Conservation (phyloP, 2,797 vertebrate genomes). For the Scyliorhinus canicula region DNA sequence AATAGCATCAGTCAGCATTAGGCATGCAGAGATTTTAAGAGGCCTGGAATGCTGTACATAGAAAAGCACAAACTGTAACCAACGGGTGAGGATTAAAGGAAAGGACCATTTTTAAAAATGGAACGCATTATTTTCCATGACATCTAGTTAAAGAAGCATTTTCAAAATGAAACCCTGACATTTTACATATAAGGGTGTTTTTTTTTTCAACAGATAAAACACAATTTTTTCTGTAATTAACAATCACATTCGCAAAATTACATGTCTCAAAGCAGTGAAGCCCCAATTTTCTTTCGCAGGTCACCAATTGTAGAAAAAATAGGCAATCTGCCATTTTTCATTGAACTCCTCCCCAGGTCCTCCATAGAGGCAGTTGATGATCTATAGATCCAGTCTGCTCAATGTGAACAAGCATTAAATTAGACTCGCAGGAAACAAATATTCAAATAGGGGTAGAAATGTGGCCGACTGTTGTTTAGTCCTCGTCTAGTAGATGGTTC, state of each 20-base stretch:
- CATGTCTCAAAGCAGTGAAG: not conserved
- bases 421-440: not conserved
- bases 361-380: not conserved
- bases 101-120: not conserved
- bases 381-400: not conserved
- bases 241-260: not conserved
- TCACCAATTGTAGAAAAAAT: not conserved
- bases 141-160: not conserved
- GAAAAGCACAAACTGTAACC: constrained; percentile 31
- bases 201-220: not conserved
- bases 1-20: constrained; percentile 29
- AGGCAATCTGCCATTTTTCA: not conserved
- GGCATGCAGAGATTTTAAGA: constrained; percentile 28
- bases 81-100: constrained; percentile 20
- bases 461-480: not conserved
- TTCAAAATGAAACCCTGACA: not conserved
- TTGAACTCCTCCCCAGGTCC: not conserved
- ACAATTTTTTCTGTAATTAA: not conserved
- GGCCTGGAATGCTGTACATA: not conserved
- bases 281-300: not conserved
- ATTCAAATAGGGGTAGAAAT: constrained; percentile 27
- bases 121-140: not conserved
- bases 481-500: constrained; percentile 21
- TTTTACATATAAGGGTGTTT: constrained; percentile 8
- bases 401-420: not conserved